phyloP scores from a whole-genome alignment of 2,797 vertebrate species.

The Sebastes paucispinis region DNA sequence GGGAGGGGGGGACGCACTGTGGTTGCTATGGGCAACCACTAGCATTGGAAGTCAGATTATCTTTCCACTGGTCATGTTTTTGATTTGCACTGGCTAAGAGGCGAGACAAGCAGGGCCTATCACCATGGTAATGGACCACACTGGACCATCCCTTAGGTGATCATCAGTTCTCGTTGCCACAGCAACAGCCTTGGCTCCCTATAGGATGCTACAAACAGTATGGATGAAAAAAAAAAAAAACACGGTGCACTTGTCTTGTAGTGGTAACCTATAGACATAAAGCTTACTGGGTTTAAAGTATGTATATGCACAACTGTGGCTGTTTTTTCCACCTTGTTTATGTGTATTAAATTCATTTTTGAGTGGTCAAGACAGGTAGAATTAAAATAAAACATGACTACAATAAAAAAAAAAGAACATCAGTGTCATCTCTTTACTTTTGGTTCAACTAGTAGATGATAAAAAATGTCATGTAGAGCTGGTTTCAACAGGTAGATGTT shows the following conservation, averaged over 20 bases:
- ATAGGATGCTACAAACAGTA: slow-evolving; percentile 39
- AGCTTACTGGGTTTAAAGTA: neutral
- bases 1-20: neutral
- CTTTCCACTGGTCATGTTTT: slow-evolving; percentile 37
- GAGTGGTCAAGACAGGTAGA: neutral
- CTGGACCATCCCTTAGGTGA: slow-evolving; percentile 65
- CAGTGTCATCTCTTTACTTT: neutral
- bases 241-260: neutral
- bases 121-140: slow-evolving; percentile 71
- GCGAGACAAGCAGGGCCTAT: slow-evolving; percentile 49
- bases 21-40: slow-evolving; percentile 27
- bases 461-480: neutral
- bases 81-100: slow-evolving; percentile 20
- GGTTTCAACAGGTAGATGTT: slow-evolving; percentile 43
- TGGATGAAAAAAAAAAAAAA: neutral
- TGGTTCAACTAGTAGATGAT: neutral
- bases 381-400: neutral
- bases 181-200: slow-evolving; percentile 69
- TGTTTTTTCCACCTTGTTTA: neutral
- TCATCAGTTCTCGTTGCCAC: slow-evolving; percentile 61
- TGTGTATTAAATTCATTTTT: neutral
- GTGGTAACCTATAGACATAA: slow-evolving; percentile 1
- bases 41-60: slow-evolving; percentile 8
- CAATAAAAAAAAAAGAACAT: neutral
- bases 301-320: neutral